Evolutionary conservation across 2,797 vertebrate genomes (phyloP).

Genomic region (Helarctos malayanus): DNA sequence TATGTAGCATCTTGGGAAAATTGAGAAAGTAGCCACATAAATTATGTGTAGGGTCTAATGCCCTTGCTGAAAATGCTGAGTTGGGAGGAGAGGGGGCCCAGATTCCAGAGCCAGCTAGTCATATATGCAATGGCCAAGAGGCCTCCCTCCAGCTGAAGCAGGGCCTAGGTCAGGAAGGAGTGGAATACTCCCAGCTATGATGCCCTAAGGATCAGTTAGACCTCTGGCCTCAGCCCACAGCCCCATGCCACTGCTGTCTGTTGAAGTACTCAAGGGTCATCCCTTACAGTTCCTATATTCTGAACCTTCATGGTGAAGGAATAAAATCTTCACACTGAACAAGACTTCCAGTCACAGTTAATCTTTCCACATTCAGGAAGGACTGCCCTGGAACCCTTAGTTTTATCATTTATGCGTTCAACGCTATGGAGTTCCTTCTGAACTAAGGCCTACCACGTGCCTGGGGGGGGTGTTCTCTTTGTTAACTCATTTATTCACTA

Average conservation of each 20-base stretch:
- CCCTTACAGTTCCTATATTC: neutral
- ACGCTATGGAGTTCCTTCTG: neutral
- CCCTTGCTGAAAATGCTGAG: neutral
- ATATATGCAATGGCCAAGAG: neutral
- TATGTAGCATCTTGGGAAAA: conserved; percentile 9
- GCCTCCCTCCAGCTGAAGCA: neutral
- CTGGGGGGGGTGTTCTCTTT: conserved; percentile 12
- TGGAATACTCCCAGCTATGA: neutral
- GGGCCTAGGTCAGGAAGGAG: neutral
- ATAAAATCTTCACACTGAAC: neutral
- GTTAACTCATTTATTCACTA: neutral
- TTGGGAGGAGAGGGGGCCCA: neutral
- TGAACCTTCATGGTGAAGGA: neutral
- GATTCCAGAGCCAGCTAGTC: neutral
- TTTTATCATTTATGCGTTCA: neutral
- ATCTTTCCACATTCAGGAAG: neutral
- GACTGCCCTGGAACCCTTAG: neutral
- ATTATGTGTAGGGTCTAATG: neutral
- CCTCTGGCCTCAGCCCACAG: neutral
- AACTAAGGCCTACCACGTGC: conserved; percentile 32
- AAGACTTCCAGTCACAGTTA: neutral
- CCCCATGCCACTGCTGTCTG: neutral
- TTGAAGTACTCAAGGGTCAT: neutral
- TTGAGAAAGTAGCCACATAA: neutral
- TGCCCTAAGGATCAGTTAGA: neutral